These are phyloP conservation scores for Ooceraea biroi DNA, from an alignment of 1,140 invertebrate genomes.

Conservation along the genomic window DNA sequence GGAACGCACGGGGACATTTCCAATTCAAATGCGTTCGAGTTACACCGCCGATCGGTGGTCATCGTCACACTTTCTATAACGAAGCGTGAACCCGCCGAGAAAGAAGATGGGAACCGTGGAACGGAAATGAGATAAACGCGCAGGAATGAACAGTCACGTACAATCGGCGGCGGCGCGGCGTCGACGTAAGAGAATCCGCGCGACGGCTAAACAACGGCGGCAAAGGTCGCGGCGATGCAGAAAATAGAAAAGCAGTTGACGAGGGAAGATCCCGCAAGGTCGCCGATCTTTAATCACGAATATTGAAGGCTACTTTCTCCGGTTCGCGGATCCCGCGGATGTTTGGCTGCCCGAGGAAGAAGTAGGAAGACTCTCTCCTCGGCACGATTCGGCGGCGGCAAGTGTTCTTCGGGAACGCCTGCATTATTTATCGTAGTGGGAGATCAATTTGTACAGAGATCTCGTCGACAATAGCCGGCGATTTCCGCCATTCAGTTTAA, in stretches of 20 bases:
- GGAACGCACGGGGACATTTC: slow-evolving; percentile 38
- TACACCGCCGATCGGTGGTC: slow-evolving; percentile 43
- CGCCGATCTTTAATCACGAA: slow-evolving; percentile 43
- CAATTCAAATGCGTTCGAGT: slow-evolving; percentile 66
- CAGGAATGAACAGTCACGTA: slow-evolving; percentile 2
- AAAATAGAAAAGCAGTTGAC: slow-evolving; percentile 2
- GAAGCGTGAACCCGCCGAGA: background rate
- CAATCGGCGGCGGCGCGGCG: background rate
- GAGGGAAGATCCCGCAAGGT: slow-evolving; percentile 11
- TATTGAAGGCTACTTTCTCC: slow-evolving; percentile 61
- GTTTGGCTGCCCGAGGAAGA: background rate
- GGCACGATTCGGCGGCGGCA: background rate
- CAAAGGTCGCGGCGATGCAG: slow-evolving; percentile 1
- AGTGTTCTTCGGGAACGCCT: slow-evolving; percentile 26
- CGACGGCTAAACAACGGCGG: background rate
- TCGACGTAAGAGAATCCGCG: background rate
- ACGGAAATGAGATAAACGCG: background rate
- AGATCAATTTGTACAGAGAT: slow-evolving; percentile 1
- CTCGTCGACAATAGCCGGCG: background rate
- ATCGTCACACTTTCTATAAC: slow-evolving; percentile 66
- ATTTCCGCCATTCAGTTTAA: background rate
- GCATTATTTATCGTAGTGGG: background rate
- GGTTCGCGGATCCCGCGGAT: slow-evolving; percentile 9
- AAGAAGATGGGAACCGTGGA: background rate
- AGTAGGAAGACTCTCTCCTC: slow-evolving; percentile 31